Conservation (phyloP, 92 coral and sea anemone genomes). For the Porites evermanni region DNA sequence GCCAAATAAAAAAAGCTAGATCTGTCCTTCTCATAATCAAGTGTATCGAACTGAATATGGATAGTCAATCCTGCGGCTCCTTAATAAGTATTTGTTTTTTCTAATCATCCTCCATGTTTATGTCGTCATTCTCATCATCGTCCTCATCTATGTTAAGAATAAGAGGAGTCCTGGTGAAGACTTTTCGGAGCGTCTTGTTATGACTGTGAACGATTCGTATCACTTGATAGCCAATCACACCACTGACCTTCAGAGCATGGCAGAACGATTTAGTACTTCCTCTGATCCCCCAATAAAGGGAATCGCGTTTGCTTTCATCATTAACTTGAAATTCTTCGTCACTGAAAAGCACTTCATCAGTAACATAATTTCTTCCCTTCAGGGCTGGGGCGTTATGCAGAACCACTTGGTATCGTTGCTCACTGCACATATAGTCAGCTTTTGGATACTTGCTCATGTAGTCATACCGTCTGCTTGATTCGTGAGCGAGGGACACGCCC, state of each 20-base stretch:
- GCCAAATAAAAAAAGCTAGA: no score
- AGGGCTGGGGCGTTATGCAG: constrained; percentile 42
- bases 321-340: constrained; percentile 22
- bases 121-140: neutral
- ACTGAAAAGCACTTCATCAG: constrained; percentile 39
- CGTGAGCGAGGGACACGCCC: constrained; percentile 51
- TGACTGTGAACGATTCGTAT: constrained; percentile 21
- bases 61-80: no score
- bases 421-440: constrained; percentile 26
- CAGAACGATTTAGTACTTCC: constrained; percentile 49
- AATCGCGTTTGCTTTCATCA: constrained; percentile 11
- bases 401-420: constrained; percentile 50
- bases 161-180: constrained; percentile 18
- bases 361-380: constrained; percentile 43
- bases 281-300: constrained; percentile 24
- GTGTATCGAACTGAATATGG: no score
- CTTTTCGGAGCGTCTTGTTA: constrained; percentile 44
- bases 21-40: no score
- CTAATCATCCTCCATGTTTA: no score
- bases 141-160: neutral
- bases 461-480: constrained; percentile 14
- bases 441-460: constrained; percentile 11
- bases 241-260: constrained; percentile 41
- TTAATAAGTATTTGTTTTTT: no score
- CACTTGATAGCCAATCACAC: constrained; percentile 57